Percentiles rank a stretch among this genome's conserved stretches.
Evolutionary conservation across 2,797 vertebrate species (phyloP).

Genomic region (Nothura maculosa): DNA sequence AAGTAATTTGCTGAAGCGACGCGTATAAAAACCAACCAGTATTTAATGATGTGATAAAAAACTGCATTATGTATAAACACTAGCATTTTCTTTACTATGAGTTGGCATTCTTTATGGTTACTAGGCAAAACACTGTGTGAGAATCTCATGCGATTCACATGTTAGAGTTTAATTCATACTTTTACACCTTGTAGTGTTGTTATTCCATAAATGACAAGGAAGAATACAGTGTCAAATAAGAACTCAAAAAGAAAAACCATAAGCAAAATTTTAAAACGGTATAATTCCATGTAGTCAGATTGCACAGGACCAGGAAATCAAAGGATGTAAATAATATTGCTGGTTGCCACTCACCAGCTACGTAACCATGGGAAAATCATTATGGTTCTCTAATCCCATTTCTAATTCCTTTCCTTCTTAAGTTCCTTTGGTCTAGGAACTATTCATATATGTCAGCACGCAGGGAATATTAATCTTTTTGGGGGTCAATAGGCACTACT

Average conservation of each 20-base stretch:
- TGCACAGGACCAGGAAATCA: not conserved
- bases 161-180: not conserved
- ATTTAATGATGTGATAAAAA: fast-evolving
- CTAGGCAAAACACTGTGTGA: not conserved
- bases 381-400: not conserved
- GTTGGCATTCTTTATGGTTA: not conserved
- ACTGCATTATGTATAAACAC: not conserved
- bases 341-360: not conserved
- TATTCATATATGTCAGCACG: not conserved
- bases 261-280: not conserved
- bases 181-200: not conserved
- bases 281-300: not conserved
- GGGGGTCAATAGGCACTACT: not conserved
- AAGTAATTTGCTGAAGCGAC: not conserved
- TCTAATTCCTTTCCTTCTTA: not conserved
- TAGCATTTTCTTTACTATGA: not conserved
- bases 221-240: not conserved
- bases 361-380: not conserved
- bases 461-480: not conserved
- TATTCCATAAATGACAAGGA: not conserved
- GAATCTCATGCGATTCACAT: not conserved
- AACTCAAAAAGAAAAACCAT: not conserved
- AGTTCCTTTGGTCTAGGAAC: not conserved
- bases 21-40: not conserved
- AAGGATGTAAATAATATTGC: not conserved